Percentiles rank a stretch among this genome's conserved stretches.
Conservation (phyloP, 1,140 invertebrate species). For the Spodoptera litura region DNA sequence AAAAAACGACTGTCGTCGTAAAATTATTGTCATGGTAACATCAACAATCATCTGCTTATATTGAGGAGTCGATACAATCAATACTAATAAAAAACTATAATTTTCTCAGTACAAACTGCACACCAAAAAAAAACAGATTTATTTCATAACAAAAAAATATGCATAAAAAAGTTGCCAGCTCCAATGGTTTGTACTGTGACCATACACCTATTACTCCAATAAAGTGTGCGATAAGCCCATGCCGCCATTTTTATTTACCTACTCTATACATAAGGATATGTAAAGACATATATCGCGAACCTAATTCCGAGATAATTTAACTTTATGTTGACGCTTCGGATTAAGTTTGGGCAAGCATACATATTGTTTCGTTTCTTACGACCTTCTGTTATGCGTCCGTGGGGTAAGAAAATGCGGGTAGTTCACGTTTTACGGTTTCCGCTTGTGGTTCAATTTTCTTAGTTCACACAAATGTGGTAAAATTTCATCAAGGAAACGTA, state of each 20-base stretch:
- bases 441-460: conserved; percentile 20
- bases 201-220: conserved; percentile 13
- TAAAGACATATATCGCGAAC: conserved; percentile 11
- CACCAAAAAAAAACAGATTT: no score
- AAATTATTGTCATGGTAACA: no score
- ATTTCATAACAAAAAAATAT: background rate
- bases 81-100: no score
- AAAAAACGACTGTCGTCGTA: no score
- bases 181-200: background rate
- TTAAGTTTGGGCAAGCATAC: conserved; percentile 35
- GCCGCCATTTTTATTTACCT: conserved; percentile 30
- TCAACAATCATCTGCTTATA: no score
- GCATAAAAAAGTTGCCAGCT: background rate
- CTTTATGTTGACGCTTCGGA: conserved; percentile 39
- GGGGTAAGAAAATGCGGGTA: background rate
- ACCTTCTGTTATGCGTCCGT: background rate
- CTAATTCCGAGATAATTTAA: conserved; percentile 43
- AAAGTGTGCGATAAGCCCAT: conserved; percentile 1
- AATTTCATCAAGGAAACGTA: conserved; percentile 3
- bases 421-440: conserved; percentile 28
- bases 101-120: no score
- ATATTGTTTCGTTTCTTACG: conserved; percentile 36
- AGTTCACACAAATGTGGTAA: background rate
- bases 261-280: conserved; percentile 3
- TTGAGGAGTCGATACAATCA: no score